Base-by-base conservation (phyloP, 2,888 invertebrate genomes). In the Melieria crassipennis region DNA sequence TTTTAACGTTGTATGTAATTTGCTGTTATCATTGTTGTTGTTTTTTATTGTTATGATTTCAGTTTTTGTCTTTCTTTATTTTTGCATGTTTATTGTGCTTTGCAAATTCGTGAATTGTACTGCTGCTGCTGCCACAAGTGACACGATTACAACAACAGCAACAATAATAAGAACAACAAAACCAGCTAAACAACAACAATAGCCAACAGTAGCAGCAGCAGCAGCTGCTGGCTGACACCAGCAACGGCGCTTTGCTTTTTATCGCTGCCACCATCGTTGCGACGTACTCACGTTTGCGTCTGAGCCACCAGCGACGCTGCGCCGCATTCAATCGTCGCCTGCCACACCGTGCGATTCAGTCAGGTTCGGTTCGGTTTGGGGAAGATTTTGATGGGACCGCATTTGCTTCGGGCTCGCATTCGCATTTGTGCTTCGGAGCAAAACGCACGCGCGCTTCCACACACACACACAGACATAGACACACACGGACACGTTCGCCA, bases 401-500 rank as follows among this genome's bases (percentile, higher is more conserved):
- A 30, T 30, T 30, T 30, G 30, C 30, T 30, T 1, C 30, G 30
- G 30, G 30, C 30, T 30, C 30, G 30, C 58, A 66, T 58, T 66
- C 66, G 48, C 66, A 66, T 42, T 58, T 48, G 66, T 66, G 66
- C 66, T 66, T 57, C 57, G 50, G 42, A 58, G 66, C 43, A 58
- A 58, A 48, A 13, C 48, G 48, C 42, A 10, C 42, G 10, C 58
- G 66, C 66, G 47, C 57, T 58, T 5, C 9, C 3, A 11, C 42
- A 46, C 5, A 16, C 30, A 48, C n/a, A 16, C 4, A 50, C n/a
- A 30, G 1, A 11, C 7, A 43, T 7, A 7, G 11, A 10, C 47
- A 61, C 42, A 52, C 50, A 43, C 9, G 55, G 5, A 7, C 7
- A 46, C 7, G 7, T 46, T 7, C 9, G 64, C 42, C 30, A 55